Percentiles rank a stretch among this genome's conserved stretches.
Evolutionary conservation across 2,797 vertebrate genomes (phyloP).

Genomic region (Margarornis squamiger): DNA sequence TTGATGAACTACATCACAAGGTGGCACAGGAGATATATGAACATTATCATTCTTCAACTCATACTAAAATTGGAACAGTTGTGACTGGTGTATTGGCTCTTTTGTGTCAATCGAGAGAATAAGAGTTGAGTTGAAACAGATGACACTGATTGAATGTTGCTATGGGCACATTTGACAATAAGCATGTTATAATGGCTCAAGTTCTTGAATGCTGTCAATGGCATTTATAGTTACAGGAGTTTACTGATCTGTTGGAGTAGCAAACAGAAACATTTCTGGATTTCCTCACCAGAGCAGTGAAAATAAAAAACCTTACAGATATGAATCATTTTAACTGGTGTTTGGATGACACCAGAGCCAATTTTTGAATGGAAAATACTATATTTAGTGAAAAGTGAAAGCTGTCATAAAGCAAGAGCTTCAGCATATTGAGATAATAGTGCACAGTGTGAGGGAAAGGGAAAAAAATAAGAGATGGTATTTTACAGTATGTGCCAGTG

Average conservation of each 20-base stretch:
- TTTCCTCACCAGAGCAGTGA: neutral
- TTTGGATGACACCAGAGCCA: neutral
- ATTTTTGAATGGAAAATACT: neutral
- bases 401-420: neutral
- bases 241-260: neutral
- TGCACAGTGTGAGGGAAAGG: neutral
- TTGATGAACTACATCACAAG: neutral
- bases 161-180: neutral
- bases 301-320: neutral
- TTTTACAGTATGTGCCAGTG: neutral
- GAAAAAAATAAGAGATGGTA: rapidly evolving
- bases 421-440: neutral
- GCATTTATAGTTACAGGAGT: neutral
- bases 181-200: neutral
- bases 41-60: neutral
- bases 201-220: neutral
- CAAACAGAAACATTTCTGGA: neutral
- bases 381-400: neutral
- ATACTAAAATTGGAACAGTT: neutral
- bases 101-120: neutral
- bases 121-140: neutral
- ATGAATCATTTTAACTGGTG: neutral
- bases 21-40: neutral
- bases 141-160: neutral
- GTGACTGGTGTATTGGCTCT: neutral